phyloP scores from a whole-genome alignment of 2,797 vertebrate species.

The Tapirus indicus region DNA sequence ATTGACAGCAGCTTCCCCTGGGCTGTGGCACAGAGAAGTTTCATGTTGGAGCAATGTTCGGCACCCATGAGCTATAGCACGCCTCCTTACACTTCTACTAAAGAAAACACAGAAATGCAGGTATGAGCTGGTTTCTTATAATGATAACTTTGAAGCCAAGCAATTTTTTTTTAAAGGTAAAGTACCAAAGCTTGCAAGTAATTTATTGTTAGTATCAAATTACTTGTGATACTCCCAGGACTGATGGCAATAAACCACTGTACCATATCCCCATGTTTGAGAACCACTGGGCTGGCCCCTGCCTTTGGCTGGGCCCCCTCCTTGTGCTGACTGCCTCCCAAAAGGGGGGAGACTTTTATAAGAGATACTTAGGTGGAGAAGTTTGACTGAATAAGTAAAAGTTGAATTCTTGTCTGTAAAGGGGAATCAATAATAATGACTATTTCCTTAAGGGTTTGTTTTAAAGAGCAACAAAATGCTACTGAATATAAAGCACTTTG shows the following conservation, averaged over 20 bases:
- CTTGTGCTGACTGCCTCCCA: background rate
- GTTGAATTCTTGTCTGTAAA: background rate
- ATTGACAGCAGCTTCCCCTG: background rate
- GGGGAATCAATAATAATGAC: background rate
- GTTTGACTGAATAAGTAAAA: background rate
- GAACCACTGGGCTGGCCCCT: background rate
- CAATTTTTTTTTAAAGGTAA: background rate
- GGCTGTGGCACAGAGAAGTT: background rate
- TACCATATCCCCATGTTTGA: background rate
- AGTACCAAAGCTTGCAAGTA: background rate
- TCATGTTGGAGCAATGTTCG: background rate
- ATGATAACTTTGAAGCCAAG: background rate
- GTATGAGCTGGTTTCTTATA: background rate
- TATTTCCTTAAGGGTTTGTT: background rate
- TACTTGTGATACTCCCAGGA: fast-evolving
- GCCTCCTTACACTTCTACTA: background rate
- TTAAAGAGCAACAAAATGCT: background rate
- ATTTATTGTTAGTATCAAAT: background rate
- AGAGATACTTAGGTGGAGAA: background rate
- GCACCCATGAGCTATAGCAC: background rate
- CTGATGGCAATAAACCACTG: background rate
- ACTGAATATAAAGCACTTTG: background rate
- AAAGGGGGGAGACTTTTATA: background rate
- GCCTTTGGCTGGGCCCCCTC: background rate
- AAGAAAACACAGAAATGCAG: background rate